A percentile compares a stretch with the other conserved stretches of the same genome.
phyloP scores from a whole-genome alignment of 2,113 vertebrate species.

The Myiozetetes cayanensis region DNA sequence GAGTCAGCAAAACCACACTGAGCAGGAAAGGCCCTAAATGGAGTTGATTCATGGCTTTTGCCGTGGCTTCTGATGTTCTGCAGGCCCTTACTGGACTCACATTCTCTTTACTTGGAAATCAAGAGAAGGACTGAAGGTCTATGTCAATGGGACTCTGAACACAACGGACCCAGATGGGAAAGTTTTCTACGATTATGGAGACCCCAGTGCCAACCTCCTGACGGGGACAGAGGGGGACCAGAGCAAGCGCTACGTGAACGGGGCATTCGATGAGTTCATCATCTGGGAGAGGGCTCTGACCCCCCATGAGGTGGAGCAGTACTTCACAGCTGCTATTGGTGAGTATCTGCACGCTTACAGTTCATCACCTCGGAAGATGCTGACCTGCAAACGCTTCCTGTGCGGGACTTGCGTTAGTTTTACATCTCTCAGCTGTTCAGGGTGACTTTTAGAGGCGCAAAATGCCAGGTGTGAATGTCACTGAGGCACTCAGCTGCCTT shows the following conservation, averaged over 20 bases:
- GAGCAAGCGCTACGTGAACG: conserved; percentile 67
- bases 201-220: conserved; percentile 73
- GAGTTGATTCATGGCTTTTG: background rate
- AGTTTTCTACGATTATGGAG: conserved; percentile 78
- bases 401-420: background rate
- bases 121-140: conserved; percentile 87
- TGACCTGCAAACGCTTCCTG: background rate
- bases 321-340: conserved; percentile 88
- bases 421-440: background rate
- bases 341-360: background rate
- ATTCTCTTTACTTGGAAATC: conserved; percentile 92
- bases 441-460: background rate
- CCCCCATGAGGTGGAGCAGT: conserved; percentile 78
- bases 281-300: conserved; percentile 93
- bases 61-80: background rate
- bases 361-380: too few species aligned
- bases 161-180: conserved; percentile 74
- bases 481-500: fast-evolving
- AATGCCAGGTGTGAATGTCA: background rate
- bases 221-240: conserved; percentile 71
- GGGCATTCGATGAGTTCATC: conserved; percentile 92
- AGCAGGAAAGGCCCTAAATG: background rate
- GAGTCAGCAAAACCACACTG: background rate
- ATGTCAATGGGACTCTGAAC: conserved; percentile 86
- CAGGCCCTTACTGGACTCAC: conserved; percentile 92